Base-by-base conservation (phyloP, 37 sponge, comb jelly and placozoan genomes). In the Tethya wilhelma region DNA sequence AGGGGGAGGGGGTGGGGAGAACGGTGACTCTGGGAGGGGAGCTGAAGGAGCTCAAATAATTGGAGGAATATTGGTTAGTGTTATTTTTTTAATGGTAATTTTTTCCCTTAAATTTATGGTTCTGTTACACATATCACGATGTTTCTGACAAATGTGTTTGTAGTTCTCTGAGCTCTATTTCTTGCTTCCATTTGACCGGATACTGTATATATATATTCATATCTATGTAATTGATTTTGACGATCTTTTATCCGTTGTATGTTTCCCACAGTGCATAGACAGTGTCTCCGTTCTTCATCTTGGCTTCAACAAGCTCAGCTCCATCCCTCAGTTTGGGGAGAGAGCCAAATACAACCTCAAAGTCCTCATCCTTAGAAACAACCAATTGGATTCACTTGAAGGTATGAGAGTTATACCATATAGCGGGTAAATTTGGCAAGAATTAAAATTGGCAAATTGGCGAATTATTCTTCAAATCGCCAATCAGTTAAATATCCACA, bases 301-400 rank as follows among this genome's bases (percentile, higher is more conserved):
- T 49, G 91, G 91, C 3, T 90, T 85, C 82, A 90, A 90, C 42
- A 79, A 77, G 45, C 36, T 90, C 0, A 69, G 64, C 19, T 37
- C 62, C 19, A 59, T 90, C 28, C 91, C 90, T 0, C 33, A 26
- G 40, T 84, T 90, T 75, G 81, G 78, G 11, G 30, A 46, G 1
- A 69, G 73, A 44, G 82, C 86, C 0, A 80, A 75, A 64, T 85
- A 75, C 39, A 81, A 46, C 34, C 65, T 84, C 53, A 89, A 71
- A 26, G 31, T 26, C 5, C 74, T 89, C 38, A 82, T 71, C 56
- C 69, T 89, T 0, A 55, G 89, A 22, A 83, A 83, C 63, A 89
- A 89, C 67, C 34, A 46, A 4, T 73, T 89, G 46, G 65, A 58
- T 30, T 63, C 29, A n/a, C 40, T 89, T 40, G 79, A 83, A 14